phyloP scores from a whole-genome alignment of 2,888 invertebrate species.

The Archaeoteleia sp. region DNA sequence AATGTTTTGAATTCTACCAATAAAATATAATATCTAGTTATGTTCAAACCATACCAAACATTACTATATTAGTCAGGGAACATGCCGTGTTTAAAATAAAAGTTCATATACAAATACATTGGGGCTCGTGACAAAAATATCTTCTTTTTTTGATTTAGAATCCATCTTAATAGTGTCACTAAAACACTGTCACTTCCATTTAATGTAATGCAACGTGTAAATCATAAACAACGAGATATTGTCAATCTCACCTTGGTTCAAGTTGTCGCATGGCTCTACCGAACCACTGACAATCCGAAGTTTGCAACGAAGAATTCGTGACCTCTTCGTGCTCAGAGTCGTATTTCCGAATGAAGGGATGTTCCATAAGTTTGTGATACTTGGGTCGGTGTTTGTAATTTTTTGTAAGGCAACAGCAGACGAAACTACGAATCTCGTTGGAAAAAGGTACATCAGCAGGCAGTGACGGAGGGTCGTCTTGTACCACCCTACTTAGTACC shows the following conservation, averaged over 20 bases:
- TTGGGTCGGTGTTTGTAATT: conserved; percentile 95
- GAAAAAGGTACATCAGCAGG: conserved; percentile 85
- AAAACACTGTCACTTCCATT: too few species aligned
- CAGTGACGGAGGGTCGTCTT: conserved; percentile 90
- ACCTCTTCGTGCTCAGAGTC: conserved; percentile 73
- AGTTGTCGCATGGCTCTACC: conserved; percentile 78
- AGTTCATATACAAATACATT: too few species aligned
- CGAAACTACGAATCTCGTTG: conserved; percentile 91
- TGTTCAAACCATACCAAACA: conserved; percentile 70
- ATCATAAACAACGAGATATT: conserved; percentile 5
- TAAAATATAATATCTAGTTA: conserved; percentile 57
- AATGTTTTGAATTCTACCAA: conserved; percentile 44
- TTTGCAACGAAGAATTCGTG: conserved; percentile 61
- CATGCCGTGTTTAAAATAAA: conserved; percentile 62
- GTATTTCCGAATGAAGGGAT: conserved; percentile 90
- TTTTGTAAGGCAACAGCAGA: conserved; percentile 94
- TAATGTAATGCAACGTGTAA: not conserved
- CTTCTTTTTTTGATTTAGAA: conserved; percentile 4
- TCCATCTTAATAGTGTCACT: too few species aligned
- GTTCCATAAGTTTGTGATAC: conserved; percentile 92
- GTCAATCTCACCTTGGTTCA: conserved; percentile 74
- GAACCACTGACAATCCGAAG: conserved; percentile 82
- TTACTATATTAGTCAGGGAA: conserved; percentile 72
- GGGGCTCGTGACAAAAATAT: conserved; percentile 6
- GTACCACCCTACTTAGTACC: conserved; percentile 81